Evolutionary conservation across 2,888 invertebrate species (phyloP), one percentile per base, ranked within the genome.

Genomic region (Autographa pulchrina): DNA sequence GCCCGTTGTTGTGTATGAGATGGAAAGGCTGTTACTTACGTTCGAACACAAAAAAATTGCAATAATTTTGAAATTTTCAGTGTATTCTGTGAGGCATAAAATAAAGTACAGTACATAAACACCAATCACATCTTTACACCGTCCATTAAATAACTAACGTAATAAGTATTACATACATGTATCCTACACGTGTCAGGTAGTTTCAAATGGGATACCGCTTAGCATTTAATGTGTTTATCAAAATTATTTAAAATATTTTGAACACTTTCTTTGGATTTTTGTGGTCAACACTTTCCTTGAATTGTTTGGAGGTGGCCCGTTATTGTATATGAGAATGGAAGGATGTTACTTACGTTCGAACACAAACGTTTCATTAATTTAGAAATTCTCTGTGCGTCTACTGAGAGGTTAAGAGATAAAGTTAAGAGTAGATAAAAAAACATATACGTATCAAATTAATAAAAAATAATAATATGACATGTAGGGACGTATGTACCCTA

Each of bases 121-220:
- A n/a, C 83, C 85, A 84, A 84, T 84, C 83, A 83, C 80, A 73
- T 65, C 56, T 78, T 78, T 73, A 78, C 61, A 32, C 62, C 70
- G 78, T 80, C 80, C 78, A 84, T 83, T 80, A 84, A 80, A 72
- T 82, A 75, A 65, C 75, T 66, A 72, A 71, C 64, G 83, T 80
- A 82, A 74, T 76, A 77, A 74, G 35, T 72, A 72, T 84, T 75
- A 75, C 68, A 77, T n/a, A n/a, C n/a, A n/a, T n/a, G n/a, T n/a
- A n/a, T n/a, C n/a, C n/a, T 70, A 75, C 80, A 78, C 64, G 80
- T 80, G 83, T 80, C 83, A 78, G 58, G 64, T 61, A 70, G 77
- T 84, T 80, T 59, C 35, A 54, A 78, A 83, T 78, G 66, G 62
- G 58, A 13, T 74, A 65, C 58, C 58, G 58, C 58, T 61, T 41